Conservation (phyloP, 2,113 vertebrate species). For the Hassar affinis region DNA sequence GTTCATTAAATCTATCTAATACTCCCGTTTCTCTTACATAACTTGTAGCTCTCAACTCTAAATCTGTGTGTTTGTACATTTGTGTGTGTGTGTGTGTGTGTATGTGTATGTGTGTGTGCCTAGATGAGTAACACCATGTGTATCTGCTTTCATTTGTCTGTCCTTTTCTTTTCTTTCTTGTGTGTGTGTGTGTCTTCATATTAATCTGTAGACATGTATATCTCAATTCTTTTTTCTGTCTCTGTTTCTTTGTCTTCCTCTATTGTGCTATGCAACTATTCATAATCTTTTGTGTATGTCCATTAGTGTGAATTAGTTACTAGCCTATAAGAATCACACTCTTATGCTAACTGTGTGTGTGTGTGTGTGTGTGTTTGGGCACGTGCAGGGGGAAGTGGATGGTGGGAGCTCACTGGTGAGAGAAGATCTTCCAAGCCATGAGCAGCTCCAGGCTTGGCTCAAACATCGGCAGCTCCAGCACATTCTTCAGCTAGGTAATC, state of each 20-base stretch:
- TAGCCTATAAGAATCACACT: not conserved
- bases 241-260: too few species aligned
- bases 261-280: conserved; percentile 2
- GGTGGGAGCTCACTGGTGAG: conserved; percentile 83
- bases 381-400: conserved; percentile 78
- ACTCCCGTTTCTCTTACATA: conserved; percentile 26
- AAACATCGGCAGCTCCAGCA: conserved; percentile 87
- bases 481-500: conserved; percentile 90
- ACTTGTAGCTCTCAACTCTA: conserved; percentile 19
- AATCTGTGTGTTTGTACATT: not conserved
- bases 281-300: conserved; percentile 9
- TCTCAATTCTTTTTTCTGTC: not conserved
- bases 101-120: conserved; percentile 15
- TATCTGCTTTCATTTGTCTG: not conserved
- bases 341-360: conserved; percentile 14
- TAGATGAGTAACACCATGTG: conserved; percentile 39
- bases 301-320: conserved; percentile 1
- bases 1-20: conserved; percentile 21
- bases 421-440: conserved; percentile 82
- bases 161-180: not conserved
- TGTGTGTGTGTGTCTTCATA: not conserved
- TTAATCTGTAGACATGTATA: not conserved
- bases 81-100: not conserved
- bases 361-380: not conserved
- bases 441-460: conserved; percentile 86